Evolutionary conservation across 2,113 vertebrate genomes (phyloP).

Genomic region (Aegypius monachus): DNA sequence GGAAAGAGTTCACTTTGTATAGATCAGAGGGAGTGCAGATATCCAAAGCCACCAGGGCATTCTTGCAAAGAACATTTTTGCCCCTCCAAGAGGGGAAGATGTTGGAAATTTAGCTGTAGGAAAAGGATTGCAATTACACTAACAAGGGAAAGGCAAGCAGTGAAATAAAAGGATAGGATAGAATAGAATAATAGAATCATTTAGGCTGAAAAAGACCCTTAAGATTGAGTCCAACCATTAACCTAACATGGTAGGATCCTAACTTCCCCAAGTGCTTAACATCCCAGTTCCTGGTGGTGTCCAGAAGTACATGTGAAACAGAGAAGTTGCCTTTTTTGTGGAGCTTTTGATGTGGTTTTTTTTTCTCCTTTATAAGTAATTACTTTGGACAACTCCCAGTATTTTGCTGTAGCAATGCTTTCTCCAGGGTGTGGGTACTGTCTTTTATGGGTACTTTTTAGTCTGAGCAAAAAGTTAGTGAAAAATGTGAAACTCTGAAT

Average conservation of each 20-base stretch:
- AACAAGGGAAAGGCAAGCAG: neutral
- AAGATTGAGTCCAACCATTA: neutral
- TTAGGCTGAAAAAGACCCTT: neutral
- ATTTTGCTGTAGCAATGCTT: neutral
- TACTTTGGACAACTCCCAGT: accelerated
- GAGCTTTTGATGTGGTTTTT: neutral
- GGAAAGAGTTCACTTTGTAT: neutral
- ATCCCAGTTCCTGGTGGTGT: neutral
- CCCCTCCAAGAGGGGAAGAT: neutral
- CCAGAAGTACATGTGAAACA: neutral
- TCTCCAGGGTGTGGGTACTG: neutral
- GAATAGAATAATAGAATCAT: neutral
- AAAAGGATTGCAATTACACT: neutral
- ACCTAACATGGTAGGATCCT: neutral
- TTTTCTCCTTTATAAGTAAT: accelerated
- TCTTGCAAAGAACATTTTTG: neutral
- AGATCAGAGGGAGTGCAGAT: neutral
- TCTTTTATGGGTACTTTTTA: neutral
- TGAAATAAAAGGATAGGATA: neutral
- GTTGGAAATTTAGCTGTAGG: neutral
- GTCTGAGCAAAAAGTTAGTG: neutral
- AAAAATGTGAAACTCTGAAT: neutral
- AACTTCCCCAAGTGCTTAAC: neutral
- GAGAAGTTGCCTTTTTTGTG: neutral
- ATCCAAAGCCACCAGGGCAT: neutral